Base-by-base conservation (phyloP, 2,888 invertebrate species). In the Azorinus chamasolen region DNA sequence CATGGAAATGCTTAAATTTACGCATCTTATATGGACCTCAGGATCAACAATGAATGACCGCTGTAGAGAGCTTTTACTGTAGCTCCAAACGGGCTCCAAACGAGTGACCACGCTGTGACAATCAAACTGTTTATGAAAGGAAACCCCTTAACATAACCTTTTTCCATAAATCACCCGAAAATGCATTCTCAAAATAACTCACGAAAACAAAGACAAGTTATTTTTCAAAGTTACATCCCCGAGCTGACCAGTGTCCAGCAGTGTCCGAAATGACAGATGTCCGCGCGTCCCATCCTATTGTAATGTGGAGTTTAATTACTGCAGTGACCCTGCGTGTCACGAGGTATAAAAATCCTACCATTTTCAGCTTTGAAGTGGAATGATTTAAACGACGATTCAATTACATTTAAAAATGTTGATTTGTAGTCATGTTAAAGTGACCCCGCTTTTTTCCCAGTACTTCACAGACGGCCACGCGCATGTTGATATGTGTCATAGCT, bases 241-340 rank as follows among this genome's bases (percentile, higher is more conserved):
- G 32, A 32, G 32, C 4, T 32, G 32, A 32, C 32, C 32, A 20
- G 50, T 50, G 50, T 50, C 50, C 50, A 20, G 50, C 12, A 50
- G 22, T 50, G 50, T 50, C 50, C 50, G 50, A 50, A 50, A 50
- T 50, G 50, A 50, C 50, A 50, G 50, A 50, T 50, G 50, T 50
- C 24, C 24, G 22, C 18, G 18, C 18, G 50, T 50, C 24, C 22
- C 50, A 50, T 50, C 50, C 18, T 24, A 50, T 50, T 50, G 50
- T 50, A 20, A 3, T 50, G 50, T 18, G 18, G 22, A 50, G 50
- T 50, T 50, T 50, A 50, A 50, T 50, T 50, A 50, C 24, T 50
- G 50, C 50, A 14, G 4, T 50, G 50, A 50, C 50, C 50, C 22
- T 12, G n/a, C 20, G 20, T 50, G 50, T 50, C 50, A 50, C 20